Conservation (phyloP, 2,888 invertebrate species). For the Oscheius sp. region DNA sequence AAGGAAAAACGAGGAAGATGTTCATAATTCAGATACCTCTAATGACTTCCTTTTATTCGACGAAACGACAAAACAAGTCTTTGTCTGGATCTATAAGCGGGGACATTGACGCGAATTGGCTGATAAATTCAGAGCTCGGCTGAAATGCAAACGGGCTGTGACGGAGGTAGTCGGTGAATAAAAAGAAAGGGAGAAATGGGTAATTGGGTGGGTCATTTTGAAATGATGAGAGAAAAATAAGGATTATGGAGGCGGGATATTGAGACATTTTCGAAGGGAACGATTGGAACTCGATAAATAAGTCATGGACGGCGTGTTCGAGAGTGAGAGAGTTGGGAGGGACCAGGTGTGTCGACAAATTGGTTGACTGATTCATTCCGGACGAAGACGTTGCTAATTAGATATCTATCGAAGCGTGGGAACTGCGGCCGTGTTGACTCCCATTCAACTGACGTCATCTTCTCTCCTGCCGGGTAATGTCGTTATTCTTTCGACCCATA, state of each 20-base stretch:
- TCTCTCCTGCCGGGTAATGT: not conserved
- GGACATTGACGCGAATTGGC: not conserved
- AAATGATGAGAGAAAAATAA: not conserved
- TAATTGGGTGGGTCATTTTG: not conserved
- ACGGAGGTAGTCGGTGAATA: constrained; percentile 12
- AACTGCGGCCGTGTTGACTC: too few species aligned
- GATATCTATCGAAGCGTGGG: constrained; percentile 4
- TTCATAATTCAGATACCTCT: not conserved
- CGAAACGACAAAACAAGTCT: too few species aligned
- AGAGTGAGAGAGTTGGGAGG: not conserved
- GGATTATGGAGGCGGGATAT: not conserved
- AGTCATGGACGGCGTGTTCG: not conserved
- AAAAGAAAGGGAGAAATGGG: not conserved
- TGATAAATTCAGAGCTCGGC: constrained; percentile 16
- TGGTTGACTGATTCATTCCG: not conserved
- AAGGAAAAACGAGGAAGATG: not conserved
- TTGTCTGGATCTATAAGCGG: not conserved
- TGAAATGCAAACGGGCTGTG: constrained; percentile 14
- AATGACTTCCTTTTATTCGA: too few species aligned
- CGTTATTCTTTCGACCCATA: not conserved
- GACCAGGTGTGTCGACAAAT: not conserved
- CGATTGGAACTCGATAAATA: not conserved
- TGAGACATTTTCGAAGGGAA: not conserved
- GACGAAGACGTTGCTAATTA: not conserved
- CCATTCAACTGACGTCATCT: not conserved